Percentiles rank a stretch among this genome's conserved stretches.
phyloP scores from a whole-genome alignment of 2,888 invertebrate species.

The Nudaria mundana region DNA sequence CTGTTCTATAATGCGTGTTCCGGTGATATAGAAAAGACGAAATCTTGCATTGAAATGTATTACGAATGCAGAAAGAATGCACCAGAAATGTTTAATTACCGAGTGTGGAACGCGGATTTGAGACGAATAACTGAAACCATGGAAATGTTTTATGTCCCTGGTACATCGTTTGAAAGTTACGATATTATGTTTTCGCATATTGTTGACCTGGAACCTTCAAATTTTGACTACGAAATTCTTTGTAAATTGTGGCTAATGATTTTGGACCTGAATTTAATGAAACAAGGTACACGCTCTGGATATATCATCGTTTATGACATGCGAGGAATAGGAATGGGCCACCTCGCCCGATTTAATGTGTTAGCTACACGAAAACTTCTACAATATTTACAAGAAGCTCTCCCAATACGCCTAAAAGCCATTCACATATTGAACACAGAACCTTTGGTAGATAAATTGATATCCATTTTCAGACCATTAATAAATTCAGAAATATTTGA shows the following conservation, averaged over 20 bases:
- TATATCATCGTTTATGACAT: slow-evolving; percentile 80
- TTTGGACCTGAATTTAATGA: slow-evolving; percentile 43
- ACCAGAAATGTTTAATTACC: slow-evolving; percentile 83
- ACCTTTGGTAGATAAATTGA: slow-evolving; percentile 2
- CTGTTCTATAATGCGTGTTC: slow-evolving; percentile 85
- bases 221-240: not conserved
- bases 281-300: slow-evolving; percentile 72
- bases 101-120: slow-evolving; percentile 76
- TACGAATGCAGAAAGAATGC: slow-evolving; percentile 80
- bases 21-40: slow-evolving; percentile 80
- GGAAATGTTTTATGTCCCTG: slow-evolving; percentile 1
- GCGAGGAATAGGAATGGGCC: slow-evolving; percentile 67
- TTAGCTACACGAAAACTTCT: slow-evolving; percentile 68
- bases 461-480: slow-evolving; percentile 51
- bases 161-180: slow-evolving; percentile 4
- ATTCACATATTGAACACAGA: slow-evolving; percentile 77
- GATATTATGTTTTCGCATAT: slow-evolving; percentile 1
- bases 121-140: slow-evolving; percentile 65
- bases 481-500: slow-evolving; percentile 51
- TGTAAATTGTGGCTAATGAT: slow-evolving; percentile 4
- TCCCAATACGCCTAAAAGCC: slow-evolving; percentile 74
- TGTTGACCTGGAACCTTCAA: slow-evolving; percentile 2
- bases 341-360: slow-evolving; percentile 65
- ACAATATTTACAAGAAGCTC: slow-evolving; percentile 79
- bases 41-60: slow-evolving; percentile 83